These are phyloP conservation scores for Amphiprion ocellaris DNA, from an alignment of 2,113 vertebrate genomes.

Conservation along the genomic window DNA sequence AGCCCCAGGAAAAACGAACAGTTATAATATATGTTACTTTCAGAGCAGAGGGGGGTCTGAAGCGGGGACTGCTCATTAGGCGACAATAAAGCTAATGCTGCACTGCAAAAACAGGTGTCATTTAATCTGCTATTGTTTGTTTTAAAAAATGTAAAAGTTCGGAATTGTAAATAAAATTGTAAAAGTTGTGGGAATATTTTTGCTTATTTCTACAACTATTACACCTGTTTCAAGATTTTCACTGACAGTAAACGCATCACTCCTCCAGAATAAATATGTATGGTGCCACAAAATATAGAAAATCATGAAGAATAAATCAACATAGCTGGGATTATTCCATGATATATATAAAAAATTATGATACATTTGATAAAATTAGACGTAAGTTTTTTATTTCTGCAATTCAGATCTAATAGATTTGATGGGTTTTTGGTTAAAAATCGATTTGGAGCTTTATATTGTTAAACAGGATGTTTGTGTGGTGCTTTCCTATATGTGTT, in stretches of 20 bases:
- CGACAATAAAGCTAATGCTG: constrained; percentile 44
- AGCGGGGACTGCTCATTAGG: constrained; percentile 60
- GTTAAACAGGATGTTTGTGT: constrained; percentile 23
- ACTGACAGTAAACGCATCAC: constrained; percentile 30
- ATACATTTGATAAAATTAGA: not conserved
- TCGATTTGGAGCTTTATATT: not conserved
- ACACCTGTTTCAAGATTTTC: constrained; percentile 49
- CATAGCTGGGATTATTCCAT: too few relatives aligned
- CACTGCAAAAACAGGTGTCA: not conserved
- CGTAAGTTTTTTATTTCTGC: too few relatives aligned
- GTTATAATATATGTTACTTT: constrained; percentile 65
- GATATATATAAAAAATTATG: too few relatives aligned
- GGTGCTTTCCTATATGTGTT: constrained; percentile 26
- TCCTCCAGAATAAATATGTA: not conserved
- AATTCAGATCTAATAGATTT: too few relatives aligned
- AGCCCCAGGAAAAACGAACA: constrained; percentile 46
- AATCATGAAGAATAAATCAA: not conserved
- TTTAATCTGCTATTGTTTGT: not conserved
- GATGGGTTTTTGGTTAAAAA: not conserved
- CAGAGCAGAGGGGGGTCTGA: constrained; percentile 32
- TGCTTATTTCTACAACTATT: not conserved
- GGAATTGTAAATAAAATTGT: not conserved
- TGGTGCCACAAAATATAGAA: not conserved
- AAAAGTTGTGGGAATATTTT: not conserved
- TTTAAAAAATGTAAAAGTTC: not conserved